Evolutionary conservation across 2,797 vertebrate genomes (phyloP).

Genomic region (Etheostoma nigrum): DNA sequence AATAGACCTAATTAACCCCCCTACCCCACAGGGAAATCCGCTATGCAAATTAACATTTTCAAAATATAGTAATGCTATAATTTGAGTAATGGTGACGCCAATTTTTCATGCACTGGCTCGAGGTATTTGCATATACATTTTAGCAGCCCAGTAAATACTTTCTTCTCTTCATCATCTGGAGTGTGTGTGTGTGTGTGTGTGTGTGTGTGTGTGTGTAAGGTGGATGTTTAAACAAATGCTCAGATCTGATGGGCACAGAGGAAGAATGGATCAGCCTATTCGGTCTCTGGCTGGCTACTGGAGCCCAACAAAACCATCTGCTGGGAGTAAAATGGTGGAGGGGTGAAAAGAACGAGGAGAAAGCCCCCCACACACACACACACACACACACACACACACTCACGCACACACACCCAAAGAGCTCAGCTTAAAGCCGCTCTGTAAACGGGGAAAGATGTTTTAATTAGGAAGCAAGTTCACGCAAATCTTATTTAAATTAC

Average conservation of each 20-base stretch:
- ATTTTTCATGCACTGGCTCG: conserved; percentile 84
- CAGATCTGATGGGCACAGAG: conserved; percentile 57
- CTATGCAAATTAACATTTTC: conserved; percentile 99
- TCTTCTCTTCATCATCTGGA: conserved; percentile 88
- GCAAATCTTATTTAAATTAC: conserved; percentile 96
- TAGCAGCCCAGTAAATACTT: conserved; percentile 79
- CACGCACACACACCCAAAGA: conserved; percentile 86
- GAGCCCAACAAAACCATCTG: conserved; percentile 81
- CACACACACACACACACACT: too few species aligned
- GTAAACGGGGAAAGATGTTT: conserved; percentile 98
- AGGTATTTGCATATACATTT: conserved; percentile 90
- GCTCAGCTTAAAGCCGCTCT: conserved; percentile 93
- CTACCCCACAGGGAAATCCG: conserved; percentile 95
- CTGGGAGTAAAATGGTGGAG: conserved; percentile 62
- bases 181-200: conserved; percentile 6
- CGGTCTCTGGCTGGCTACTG: conserved; percentile 82
- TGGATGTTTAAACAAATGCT: conserved; percentile 49
- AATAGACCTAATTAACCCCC: conserved; percentile 99
- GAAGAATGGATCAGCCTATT: conserved; percentile 64
- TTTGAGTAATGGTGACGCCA: conserved; percentile 98
- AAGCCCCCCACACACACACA: conserved; percentile 72
- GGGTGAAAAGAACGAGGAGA: conserved; percentile 73
- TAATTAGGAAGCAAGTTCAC: conserved; percentile 98
- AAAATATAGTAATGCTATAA: conserved; percentile 99
- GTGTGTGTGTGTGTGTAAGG: not conserved